These are phyloP conservation scores for Keiferia lycopersicella DNA, from an alignment of 2,888 invertebrate species.

Conservation along the genomic window DNA sequence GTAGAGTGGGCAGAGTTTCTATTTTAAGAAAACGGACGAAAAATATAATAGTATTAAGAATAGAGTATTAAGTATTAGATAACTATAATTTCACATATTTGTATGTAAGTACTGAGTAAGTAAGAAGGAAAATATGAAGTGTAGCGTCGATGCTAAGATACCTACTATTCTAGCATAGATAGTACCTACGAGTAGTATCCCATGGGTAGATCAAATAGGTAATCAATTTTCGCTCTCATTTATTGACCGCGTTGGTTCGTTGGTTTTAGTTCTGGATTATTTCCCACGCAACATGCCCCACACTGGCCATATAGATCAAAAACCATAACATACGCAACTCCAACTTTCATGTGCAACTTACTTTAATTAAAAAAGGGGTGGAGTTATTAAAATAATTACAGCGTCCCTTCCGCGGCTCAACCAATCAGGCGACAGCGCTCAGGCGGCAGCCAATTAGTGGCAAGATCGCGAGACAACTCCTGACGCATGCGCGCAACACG, in stretches of 20 bases:
- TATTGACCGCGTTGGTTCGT: too few species aligned
- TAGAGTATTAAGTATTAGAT: too few species aligned
- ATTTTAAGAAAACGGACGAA: too few species aligned
- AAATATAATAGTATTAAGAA: too few species aligned
- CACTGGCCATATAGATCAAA: not conserved
- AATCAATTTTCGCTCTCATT: not conserved
- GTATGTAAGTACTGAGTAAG: too few species aligned
- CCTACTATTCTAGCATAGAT: not conserved
- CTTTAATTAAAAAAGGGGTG: slow-evolving; percentile 74
- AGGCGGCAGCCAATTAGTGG: slow-evolving; percentile 69
- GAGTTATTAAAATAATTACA: slow-evolving; percentile 76
- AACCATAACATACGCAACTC: slow-evolving; percentile 14
- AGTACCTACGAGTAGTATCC: not conserved
- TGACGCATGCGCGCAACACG: slow-evolving; percentile 49
- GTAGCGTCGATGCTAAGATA: too few species aligned
- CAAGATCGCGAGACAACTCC: slow-evolving; percentile 37
- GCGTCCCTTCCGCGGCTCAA: slow-evolving; percentile 59
- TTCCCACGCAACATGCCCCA: not conserved
- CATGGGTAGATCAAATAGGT: too few species aligned
- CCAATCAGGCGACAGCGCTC: slow-evolving; percentile 58
- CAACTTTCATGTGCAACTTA: slow-evolving; percentile 36
- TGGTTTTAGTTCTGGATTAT: not conserved
- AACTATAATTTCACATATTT: too few species aligned
- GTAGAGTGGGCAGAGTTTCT: too few species aligned
- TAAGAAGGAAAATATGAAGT: too few species aligned